These are phyloP conservation scores for Uria lomvia DNA, from an alignment of 2,113 vertebrate genomes.

Conservation along the genomic window DNA sequence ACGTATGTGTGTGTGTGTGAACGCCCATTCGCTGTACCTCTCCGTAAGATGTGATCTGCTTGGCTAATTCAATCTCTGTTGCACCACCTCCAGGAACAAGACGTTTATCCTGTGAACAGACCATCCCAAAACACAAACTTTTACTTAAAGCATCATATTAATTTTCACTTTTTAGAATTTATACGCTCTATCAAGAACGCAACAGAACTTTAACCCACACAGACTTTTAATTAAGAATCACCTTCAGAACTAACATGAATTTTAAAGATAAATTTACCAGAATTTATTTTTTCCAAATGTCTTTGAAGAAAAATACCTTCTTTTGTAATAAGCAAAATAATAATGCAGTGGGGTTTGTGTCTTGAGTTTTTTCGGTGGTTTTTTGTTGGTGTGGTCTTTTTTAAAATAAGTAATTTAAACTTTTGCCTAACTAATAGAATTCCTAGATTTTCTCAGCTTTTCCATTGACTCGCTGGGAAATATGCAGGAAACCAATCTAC, in stretches of 20 bases:
- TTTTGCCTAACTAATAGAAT: neutral
- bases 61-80: conserved; percentile 95
- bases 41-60: conserved; percentile 90
- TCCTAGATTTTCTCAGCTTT: neutral
- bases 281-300: neutral
- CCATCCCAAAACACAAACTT: neutral
- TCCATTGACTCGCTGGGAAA: neutral
- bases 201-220: neutral
- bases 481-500: neutral
- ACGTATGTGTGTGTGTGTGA: accelerated
- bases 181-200: neutral
- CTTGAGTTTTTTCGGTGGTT: neutral
- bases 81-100: conserved; percentile 93
- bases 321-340: neutral
- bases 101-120: conserved; percentile 83
- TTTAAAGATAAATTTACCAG: neutral
- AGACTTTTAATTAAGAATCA: neutral
- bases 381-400: neutral
- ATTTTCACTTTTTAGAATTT: neutral
- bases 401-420: neutral
- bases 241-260: neutral
- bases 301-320: neutral
- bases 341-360: neutral
- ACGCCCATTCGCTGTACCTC: conserved; percentile 76
- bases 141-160: neutral